These are phyloP conservation scores for Trichoplax adhaerens DNA, from an alignment of 37 sponge, comb jelly and placozoan genomes.

Conservation along the genomic window DNA sequence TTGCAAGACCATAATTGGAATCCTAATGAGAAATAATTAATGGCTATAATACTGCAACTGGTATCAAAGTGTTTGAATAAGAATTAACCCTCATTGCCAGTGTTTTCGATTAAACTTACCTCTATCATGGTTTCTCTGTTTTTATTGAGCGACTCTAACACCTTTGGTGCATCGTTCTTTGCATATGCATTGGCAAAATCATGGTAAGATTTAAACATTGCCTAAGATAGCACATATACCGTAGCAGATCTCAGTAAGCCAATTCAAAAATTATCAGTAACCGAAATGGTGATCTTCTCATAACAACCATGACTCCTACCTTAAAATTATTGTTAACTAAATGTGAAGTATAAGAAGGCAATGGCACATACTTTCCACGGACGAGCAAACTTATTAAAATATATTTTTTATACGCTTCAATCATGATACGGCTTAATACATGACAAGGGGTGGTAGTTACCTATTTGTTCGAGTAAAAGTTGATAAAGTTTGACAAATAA, in stretches of 20 bases:
- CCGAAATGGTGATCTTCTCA: conserved; percentile 2
- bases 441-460: conserved; percentile 60
- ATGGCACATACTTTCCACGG: conserved; percentile 44
- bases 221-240: conserved; percentile 16
- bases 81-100: no score
- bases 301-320: conserved; percentile 10
- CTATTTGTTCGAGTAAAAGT: conserved; percentile 4
- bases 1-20: conserved; percentile 48
- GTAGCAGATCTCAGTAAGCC: neutral
- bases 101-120: conserved; percentile 23
- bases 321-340: conserved; percentile 33
- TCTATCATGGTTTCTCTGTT: conserved; percentile 29
- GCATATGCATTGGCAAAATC: conserved; percentile 37
- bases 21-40: conserved; percentile 28
- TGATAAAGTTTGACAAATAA: neutral
- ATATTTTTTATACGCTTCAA: conserved; percentile 92
- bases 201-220: conserved; percentile 47
- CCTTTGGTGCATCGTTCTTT: conserved; percentile 8
- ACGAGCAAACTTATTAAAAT: conserved; percentile 64
- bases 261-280: neutral
- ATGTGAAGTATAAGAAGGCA: conserved; percentile 42
- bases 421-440: conserved; percentile 77
- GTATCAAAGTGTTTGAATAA: no score
- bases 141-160: conserved; percentile 26
- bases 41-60: no score